Conservation (phyloP, 2,797 vertebrate species). For the Hypotaenidia okinawae region DNA sequence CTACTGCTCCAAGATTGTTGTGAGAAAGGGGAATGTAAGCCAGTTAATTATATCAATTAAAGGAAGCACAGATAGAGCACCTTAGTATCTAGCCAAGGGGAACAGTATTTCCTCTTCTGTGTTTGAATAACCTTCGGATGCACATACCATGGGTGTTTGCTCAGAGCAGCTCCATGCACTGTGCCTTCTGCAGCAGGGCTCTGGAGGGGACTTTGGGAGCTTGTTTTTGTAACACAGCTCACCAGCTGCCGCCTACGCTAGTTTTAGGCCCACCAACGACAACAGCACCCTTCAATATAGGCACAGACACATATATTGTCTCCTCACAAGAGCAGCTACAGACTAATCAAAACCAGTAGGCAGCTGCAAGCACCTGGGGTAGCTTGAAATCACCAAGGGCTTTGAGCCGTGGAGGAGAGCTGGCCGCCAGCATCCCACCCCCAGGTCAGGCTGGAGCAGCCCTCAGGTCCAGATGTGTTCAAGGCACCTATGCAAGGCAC, state of each 20-base stretch:
- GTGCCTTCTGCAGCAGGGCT: background rate
- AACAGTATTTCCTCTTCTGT: slow-evolving; percentile 41
- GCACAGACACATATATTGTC: background rate
- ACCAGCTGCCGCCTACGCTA: slow-evolving; percentile 2
- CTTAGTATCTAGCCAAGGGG: background rate
- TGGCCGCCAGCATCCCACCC: background rate
- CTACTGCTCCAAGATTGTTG: background rate
- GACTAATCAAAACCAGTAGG: slow-evolving; percentile 41
- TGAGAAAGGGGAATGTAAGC: background rate
- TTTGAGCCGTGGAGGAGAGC: background rate
- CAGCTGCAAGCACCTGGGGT: background rate
- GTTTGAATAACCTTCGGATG: slow-evolving; percentile 49
- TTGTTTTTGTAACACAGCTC: background rate
- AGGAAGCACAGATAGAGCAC: background rate
- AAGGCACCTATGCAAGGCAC: background rate
- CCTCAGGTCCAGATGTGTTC: background rate
- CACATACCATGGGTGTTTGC: background rate
- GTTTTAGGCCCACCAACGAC: background rate
- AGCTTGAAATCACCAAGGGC: accelerated
- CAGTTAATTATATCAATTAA: slow-evolving; percentile 43
- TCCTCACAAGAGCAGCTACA: background rate
- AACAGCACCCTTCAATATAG: background rate
- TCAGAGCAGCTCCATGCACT: background rate
- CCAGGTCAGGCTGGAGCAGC: background rate
- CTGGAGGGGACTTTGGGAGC: background rate